These are phyloP conservation scores for Eupithecia vulgata DNA, from an alignment of 2,888 invertebrate species.

Conservation along the genomic window DNA sequence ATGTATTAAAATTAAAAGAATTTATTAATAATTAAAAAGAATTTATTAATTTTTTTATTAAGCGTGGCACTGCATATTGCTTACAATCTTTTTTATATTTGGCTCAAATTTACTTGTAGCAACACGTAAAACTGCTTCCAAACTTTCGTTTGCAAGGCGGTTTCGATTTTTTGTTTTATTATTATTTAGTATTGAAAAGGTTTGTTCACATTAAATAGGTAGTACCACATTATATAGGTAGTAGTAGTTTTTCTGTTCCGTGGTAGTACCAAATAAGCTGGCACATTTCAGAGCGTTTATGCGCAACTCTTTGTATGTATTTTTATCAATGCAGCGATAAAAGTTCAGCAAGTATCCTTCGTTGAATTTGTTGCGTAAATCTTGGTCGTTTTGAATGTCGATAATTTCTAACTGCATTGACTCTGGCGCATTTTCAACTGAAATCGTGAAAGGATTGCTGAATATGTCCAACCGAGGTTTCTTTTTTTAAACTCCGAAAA, in stretches of 20 bases:
- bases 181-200: conserved; percentile 22
- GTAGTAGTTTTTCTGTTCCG: no score
- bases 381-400: conserved; percentile 41
- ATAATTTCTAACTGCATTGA: conserved; percentile 40
- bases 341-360: conserved; percentile 29
- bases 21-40: no score
- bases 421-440: conserved; percentile 30
- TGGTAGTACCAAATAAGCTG: no score
- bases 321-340: conserved; percentile 28
- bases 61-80: conserved; percentile 9
- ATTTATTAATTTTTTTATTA: neutral
- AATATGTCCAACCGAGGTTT: conserved; percentile 13
- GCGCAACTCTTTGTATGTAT: conserved; percentile 17
- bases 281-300: conserved; percentile 3
- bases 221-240: no score
- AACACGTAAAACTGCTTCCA: conserved; percentile 32
- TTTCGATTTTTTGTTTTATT: conserved; percentile 28
- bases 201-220: conserved; percentile 27
- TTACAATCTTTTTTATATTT: conserved; percentile 32
- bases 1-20: no score
- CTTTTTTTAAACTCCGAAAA: conserved; percentile 31
- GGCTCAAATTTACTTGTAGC: conserved; percentile 33
- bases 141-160: conserved; percentile 29
- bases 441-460: conserved; percentile 32
- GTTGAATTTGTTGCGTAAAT: conserved; percentile 18